A percentile compares a stretch with the other conserved stretches of the same genome.
phyloP scores from a whole-genome alignment of 30 jellyfish, hydroid and myxozoan species.

The Chrysaora quinquecirrha region DNA sequence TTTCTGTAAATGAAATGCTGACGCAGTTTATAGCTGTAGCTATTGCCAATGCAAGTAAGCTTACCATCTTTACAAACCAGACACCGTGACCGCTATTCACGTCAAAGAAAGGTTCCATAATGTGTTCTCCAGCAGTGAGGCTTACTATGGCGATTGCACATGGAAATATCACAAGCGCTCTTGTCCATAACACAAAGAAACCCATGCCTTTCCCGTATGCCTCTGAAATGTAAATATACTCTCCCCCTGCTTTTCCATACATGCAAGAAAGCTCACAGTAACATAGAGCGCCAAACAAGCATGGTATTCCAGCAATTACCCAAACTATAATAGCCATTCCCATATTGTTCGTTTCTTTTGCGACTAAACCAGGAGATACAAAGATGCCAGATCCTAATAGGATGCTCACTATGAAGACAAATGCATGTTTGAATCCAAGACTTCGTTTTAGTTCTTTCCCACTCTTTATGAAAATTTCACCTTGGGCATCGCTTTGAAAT shows the following conservation, averaged over 20 bases:
- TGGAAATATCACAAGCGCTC: slow-evolving; percentile 22
- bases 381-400: too few relatives aligned
- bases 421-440: too few relatives aligned
- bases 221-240: too few relatives aligned
- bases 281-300: slow-evolving; percentile 57
- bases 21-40: background rate
- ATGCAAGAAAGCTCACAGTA: too few relatives aligned
- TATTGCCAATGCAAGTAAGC: background rate
- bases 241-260: too few relatives aligned
- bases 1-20: background rate
- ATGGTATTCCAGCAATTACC: slow-evolving; percentile 17
- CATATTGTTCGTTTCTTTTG: too few relatives aligned
- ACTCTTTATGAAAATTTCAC: background rate
- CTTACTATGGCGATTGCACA: slow-evolving; percentile 16
- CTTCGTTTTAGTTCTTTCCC: slow-evolving; percentile 25
- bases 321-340: slow-evolving; percentile 47
- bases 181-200: slow-evolving; percentile 37
- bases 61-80: slow-evolving; percentile 20
- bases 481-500: background rate
- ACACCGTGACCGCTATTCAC: slow-evolving; percentile 6
- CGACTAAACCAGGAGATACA: too few relatives aligned
- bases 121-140: slow-evolving; percentile 22
- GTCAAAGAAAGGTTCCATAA: slow-evolving; percentile 35
- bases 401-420: too few relatives aligned
- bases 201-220: slow-evolving; percentile 53